Evolutionary conservation across 64 coral and sea anemone genomes (phyloP), one percentile per base, ranked within the genome.

Genomic region (Exaiptasia diaphana): DNA sequence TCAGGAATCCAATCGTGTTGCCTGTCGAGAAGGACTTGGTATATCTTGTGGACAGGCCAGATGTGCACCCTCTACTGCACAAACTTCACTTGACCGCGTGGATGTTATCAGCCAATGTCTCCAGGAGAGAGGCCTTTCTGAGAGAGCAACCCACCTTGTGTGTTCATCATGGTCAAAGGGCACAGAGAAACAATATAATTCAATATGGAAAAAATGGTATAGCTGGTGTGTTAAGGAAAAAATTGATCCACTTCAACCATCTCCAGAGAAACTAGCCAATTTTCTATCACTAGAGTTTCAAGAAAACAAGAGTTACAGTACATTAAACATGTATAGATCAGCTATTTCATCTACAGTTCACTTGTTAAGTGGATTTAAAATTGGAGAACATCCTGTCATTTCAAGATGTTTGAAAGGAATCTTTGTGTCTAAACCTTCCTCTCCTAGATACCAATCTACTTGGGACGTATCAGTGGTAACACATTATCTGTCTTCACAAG

Each of bases 361-460:
- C 30, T 33, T 67, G n/a, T 18, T 67, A 27, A 23, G 9, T 10
- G 20, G 20, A 7, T 23, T 23, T 67, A 67, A 67, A 33, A 12
- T 67, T 33, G 63, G 2, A 33, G 63, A 67, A 18, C 63, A 67
- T 36, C 63, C 28, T 32, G 27, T 18, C 29, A 28, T 7, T 59
- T 59, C 55, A 24, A 59, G 55, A 59, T 59, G 55, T 59, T 28
- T 59, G n/a, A 59, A 59, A 59, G 55, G 55, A 59, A 28, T 1
- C n/a, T 59, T 59, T 59, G 55, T 23, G 27, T 67, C 63, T 32
- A 67, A 36, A 36, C 63, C 63, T 33, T 30, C 63, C 23, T 5
- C 30, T 67, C 63, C 63, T 23, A 67, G 63, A 67, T 67, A 67
- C 35, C 35, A 27, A 33, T 67, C 35, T 67, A 67, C 63, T 27